These are phyloP conservation scores for Cotesia chilonis DNA, from an alignment of 1,140 invertebrate genomes.

Conservation along the genomic window DNA sequence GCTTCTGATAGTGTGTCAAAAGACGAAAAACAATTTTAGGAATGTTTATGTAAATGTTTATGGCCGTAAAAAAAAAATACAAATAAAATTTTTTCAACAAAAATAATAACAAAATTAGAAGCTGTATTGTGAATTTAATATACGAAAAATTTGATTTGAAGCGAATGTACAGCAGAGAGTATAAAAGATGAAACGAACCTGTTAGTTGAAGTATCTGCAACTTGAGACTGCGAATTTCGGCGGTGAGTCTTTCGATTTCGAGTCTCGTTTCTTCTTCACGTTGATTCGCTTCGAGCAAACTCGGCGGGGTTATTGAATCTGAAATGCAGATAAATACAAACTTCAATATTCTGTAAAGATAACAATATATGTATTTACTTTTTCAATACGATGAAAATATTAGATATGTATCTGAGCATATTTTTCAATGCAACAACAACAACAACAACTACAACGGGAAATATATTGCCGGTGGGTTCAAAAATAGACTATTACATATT, in stretches of 20 bases:
- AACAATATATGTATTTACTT: too few species aligned
- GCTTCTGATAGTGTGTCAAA: not conserved
- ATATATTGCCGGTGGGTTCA: not conserved
- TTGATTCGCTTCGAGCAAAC: conserved; percentile 59
- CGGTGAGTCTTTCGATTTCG: conserved; percentile 69
- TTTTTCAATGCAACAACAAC: too few species aligned
- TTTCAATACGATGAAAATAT: too few species aligned
- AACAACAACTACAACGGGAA: not conserved
- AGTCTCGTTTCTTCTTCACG: conserved; percentile 69
- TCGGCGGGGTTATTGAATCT: conserved; percentile 57
- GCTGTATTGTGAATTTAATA: not conserved
- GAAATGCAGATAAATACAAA: conserved; percentile 42
- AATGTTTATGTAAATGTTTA: too few species aligned
- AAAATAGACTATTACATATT: conserved; percentile 2
- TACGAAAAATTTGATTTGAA: not conserved
- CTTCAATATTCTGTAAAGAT: not conserved
- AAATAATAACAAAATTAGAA: not conserved
- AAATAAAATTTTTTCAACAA: not conserved
- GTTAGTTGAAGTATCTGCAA: conserved; percentile 69
- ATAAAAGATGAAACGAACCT: conserved; percentile 52
- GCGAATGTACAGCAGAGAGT: too few species aligned
- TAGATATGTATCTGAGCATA: too few species aligned
- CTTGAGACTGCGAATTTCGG: conserved; percentile 70
- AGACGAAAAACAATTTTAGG: too few species aligned
- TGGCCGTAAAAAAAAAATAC: too few species aligned